Conservation (phyloP, 1,140 invertebrate species). For the Berghia stephanieae region DNA sequence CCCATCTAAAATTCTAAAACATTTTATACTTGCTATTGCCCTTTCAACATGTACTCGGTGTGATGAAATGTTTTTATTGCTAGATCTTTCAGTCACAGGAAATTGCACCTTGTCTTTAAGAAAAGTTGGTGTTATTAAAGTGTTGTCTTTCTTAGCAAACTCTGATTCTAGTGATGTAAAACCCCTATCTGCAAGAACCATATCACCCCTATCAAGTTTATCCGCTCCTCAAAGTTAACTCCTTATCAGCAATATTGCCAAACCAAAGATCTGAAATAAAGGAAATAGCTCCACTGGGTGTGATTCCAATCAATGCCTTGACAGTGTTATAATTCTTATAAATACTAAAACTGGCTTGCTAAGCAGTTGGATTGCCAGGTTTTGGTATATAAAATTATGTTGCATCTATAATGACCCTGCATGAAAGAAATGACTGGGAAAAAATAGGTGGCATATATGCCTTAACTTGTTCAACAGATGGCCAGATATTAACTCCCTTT, state of each 20-base stretch:
- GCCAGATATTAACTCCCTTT: not conserved
- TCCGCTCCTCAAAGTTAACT: conserved; percentile 4
- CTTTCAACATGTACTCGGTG: not conserved
- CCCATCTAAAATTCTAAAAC: not conserved
- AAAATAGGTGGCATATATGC: not conserved
- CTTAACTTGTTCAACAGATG: not conserved
- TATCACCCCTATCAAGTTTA: not conserved
- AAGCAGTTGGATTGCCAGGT: not conserved
- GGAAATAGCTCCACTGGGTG: conserved; percentile 8
- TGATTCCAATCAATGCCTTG: not conserved
- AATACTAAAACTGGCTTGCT: conserved; percentile 8
- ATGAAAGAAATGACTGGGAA: not conserved
- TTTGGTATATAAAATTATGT: conserved; percentile 11
- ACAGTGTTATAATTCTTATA: conserved; percentile 15
- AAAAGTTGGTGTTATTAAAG: not conserved
- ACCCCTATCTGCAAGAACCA: conserved; percentile 11
- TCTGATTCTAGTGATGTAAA: conserved; percentile 6
- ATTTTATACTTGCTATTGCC: not conserved
- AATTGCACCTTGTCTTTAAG: not conserved
- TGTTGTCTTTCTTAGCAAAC: not conserved
- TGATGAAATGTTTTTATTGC: not conserved
- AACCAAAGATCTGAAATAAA: conserved; percentile 20
- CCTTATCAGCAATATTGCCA: conserved; percentile 12
- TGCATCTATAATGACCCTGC: not conserved
- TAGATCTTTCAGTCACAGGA: not conserved